phyloP scores from a whole-genome alignment of 2,113 vertebrate species.

The Apteryx mantelli region DNA sequence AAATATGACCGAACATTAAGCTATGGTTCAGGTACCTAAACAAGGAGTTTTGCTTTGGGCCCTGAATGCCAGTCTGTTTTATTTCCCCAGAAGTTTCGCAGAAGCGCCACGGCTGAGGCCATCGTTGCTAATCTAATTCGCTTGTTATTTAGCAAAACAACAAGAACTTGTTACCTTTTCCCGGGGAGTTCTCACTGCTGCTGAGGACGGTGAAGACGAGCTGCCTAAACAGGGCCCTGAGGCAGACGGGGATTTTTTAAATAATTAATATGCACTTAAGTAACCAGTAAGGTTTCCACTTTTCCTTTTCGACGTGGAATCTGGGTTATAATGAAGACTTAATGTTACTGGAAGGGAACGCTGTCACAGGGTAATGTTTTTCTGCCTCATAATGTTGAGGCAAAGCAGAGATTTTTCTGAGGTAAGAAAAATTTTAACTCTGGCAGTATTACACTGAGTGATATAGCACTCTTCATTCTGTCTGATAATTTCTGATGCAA shows the following conservation, averaged over 20 bases:
- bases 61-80: conserved; percentile 8
- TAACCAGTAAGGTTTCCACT: background rate
- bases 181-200: background rate
- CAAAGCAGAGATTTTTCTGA: background rate
- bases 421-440: background rate
- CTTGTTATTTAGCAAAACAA: conserved; percentile 61
- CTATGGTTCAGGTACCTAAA: background rate
- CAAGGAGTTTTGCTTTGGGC: conserved; percentile 47
- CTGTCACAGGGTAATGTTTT: background rate
- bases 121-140: conserved; percentile 40
- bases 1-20: background rate
- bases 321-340: background rate
- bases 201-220: background rate
- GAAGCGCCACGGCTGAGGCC: conserved; percentile 30
- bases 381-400: background rate
- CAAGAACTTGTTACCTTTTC: background rate
- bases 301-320: background rate
- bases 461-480: background rate
- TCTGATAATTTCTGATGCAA: background rate
- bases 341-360: background rate
- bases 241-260: background rate
- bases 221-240: background rate
- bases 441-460: background rate
- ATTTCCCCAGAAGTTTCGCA: conserved; percentile 32
- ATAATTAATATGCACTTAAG: background rate